phyloP scores from a whole-genome alignment of 2,113 vertebrate genomes.

The Leptobrachium leishanense region DNA sequence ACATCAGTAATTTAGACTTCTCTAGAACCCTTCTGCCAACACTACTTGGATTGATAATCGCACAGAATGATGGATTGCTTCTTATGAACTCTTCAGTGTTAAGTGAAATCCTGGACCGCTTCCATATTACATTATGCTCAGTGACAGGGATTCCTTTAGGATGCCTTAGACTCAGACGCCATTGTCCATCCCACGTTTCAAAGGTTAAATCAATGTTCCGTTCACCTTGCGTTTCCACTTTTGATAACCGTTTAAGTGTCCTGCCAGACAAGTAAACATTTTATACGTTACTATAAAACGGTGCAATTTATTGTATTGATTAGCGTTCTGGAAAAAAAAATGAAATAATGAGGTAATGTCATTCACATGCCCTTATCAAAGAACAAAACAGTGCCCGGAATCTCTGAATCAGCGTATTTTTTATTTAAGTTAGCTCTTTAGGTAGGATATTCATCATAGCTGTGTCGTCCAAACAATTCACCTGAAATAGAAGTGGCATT shows the following conservation, averaged over 20 bases:
- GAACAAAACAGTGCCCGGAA: slow-evolving; percentile 61
- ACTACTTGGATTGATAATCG: slow-evolving; percentile 50
- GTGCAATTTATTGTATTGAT: slow-evolving; percentile 74
- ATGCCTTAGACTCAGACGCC: background rate
- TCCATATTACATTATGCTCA: background rate
- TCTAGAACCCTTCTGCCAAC: slow-evolving; percentile 30
- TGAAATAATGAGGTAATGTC: slow-evolving; percentile 61
- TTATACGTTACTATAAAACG: slow-evolving; percentile 62
- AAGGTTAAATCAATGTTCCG: slow-evolving; percentile 6
- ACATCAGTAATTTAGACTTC: slow-evolving; percentile 24
- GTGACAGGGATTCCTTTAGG: background rate
- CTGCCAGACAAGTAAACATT: slow-evolving; percentile 55
- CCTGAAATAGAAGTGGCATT: slow-evolving; percentile 78
- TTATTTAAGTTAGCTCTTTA: slow-evolving; percentile 64
- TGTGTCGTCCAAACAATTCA: slow-evolving; percentile 83
- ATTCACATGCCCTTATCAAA: slow-evolving; percentile 64
- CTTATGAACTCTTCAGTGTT: slow-evolving; percentile 51
- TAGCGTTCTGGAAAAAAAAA: slow-evolving; percentile 59
- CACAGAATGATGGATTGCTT: slow-evolving; percentile 61
- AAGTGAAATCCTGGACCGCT: slow-evolving; percentile 43
- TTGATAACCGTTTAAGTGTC: background rate
- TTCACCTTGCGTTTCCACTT: background rate
- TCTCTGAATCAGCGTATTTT: slow-evolving; percentile 78
- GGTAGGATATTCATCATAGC: slow-evolving; percentile 80
- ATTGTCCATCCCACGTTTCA: background rate